A percentile compares a stretch with the other conserved stretches of the same genome.
Evolutionary conservation across 2,888 invertebrate species (phyloP).

Genomic region (Harpalus rufipes): DNA sequence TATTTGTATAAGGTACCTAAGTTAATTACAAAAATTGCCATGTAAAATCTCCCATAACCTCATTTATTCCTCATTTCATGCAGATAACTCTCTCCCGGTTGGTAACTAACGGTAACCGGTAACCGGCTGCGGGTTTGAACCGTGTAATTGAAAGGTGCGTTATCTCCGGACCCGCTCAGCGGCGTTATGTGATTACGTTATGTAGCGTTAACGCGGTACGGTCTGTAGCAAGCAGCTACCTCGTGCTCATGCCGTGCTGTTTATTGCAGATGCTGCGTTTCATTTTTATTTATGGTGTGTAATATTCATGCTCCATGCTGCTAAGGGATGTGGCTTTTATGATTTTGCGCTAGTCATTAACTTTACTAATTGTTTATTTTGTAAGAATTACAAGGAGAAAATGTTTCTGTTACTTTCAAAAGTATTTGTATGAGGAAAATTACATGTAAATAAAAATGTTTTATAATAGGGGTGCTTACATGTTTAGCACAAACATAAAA

Average conservation of each 20-base stretch:
- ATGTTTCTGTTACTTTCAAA: not conserved
- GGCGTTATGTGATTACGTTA: slow-evolving; percentile 51
- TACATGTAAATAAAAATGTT: not conserved
- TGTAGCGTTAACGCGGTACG: slow-evolving; percentile 32
- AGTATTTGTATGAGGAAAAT: not conserved
- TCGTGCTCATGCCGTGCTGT: slow-evolving; percentile 6
- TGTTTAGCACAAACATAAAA: too few species aligned
- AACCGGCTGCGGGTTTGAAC: slow-evolving; percentile 49
- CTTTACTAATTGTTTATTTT: slow-evolving; percentile 22
- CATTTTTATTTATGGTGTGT: slow-evolving; percentile 48
- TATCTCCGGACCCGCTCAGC: slow-evolving; percentile 44
- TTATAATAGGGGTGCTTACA: not conserved
- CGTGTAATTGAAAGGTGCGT: slow-evolving; percentile 63
- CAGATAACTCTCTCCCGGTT: not conserved
- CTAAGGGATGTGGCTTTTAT: slow-evolving; percentile 1
- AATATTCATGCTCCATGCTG: slow-evolving; percentile 42
- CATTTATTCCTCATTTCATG: not conserved
- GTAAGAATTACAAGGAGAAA: not conserved
- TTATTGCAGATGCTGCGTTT: slow-evolving; percentile 52
- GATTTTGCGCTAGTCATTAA: slow-evolving; percentile 19
- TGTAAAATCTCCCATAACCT: not conserved
- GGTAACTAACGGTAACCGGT: slow-evolving; percentile 36
- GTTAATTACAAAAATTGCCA: not conserved
- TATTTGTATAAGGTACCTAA: not conserved
- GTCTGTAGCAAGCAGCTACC: not conserved